Conservation (phyloP, 2,797 vertebrate genomes). For the Sebastes hopkinsi region DNA sequence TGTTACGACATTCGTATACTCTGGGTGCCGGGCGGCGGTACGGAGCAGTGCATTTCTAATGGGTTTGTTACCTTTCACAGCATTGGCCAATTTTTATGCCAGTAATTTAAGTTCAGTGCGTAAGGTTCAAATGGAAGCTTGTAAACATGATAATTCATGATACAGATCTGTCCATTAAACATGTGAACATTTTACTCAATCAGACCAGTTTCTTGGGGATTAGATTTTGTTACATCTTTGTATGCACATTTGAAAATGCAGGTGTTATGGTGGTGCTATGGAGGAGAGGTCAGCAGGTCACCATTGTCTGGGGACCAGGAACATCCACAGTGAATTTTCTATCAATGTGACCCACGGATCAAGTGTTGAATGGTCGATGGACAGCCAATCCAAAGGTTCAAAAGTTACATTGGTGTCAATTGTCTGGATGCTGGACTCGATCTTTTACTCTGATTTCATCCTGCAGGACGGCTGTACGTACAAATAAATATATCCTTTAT, state of each 20-base stretch:
- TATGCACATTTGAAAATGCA: too few species aligned
- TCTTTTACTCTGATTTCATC: background rate
- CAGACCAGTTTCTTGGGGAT: background rate
- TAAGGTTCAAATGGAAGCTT: background rate
- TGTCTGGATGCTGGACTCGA: background rate
- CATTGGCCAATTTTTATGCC: background rate
- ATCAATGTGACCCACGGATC: background rate
- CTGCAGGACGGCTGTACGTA: background rate
- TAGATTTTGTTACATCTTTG: background rate
- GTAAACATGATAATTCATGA: background rate
- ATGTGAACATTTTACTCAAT: background rate
- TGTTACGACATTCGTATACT: background rate
- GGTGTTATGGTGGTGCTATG: background rate
- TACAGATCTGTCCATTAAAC: background rate
- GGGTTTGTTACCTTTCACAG: background rate
- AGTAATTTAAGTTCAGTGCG: background rate
- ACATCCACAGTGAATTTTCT: background rate
- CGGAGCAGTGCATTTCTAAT: background rate
- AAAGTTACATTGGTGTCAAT: background rate
- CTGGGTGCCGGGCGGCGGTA: background rate
- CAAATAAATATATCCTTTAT: background rate
- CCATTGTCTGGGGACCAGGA: background rate
- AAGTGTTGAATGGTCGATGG: accelerated
- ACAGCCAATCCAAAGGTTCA: background rate
- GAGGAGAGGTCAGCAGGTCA: background rate